Conservation (phyloP, 1,140 invertebrate species). For the Neocloeon triangulifer region DNA sequence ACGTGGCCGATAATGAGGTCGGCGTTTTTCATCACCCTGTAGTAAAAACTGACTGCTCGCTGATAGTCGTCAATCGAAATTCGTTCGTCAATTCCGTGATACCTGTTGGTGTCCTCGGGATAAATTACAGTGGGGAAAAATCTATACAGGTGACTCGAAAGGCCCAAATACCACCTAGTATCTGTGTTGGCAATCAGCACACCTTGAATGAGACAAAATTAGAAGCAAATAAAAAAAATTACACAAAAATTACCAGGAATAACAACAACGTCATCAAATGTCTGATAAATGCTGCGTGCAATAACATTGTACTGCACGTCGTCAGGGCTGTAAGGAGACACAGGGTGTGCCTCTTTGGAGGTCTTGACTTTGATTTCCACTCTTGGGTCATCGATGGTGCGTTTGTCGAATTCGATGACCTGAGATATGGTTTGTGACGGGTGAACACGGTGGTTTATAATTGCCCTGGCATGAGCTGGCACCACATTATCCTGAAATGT, state of each 20-base stretch:
- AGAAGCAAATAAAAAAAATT: slow-evolving; percentile 1
- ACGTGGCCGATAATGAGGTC: slow-evolving; percentile 13
- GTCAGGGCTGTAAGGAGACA: slow-evolving; percentile 20
- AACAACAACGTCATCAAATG: slow-evolving; percentile 20
- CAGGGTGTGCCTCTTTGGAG: slow-evolving; percentile 18
- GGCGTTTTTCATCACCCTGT: slow-evolving; percentile 25
- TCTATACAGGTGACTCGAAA: slow-evolving; percentile 25
- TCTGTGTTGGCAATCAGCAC: slow-evolving; percentile 29
- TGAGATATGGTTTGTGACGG: slow-evolving; percentile 23
- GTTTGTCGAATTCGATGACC: slow-evolving; percentile 23
- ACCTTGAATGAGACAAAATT: slow-evolving; percentile 13
- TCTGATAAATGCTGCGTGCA: slow-evolving; percentile 20
- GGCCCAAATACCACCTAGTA: slow-evolving; percentile 22
- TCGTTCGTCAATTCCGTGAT: slow-evolving; percentile 30
- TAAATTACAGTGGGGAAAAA: slow-evolving; percentile 22
- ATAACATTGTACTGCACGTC: slow-evolving; percentile 23
- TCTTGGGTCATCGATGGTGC: slow-evolving; percentile 21
- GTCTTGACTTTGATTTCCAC: slow-evolving; percentile 17
- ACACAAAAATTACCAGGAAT: slow-evolving; percentile 22
- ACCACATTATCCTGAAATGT: slow-evolving; percentile 24
- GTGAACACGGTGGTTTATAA: slow-evolving; percentile 30
- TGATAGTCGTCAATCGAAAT: slow-evolving; percentile 24
- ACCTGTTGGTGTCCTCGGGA: slow-evolving; percentile 17
- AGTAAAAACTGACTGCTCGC: slow-evolving; percentile 26
- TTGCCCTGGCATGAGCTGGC: slow-evolving; percentile 22